phyloP scores from a whole-genome alignment of 2,888 invertebrate species.

The Galeopsomyia nigrocyanea region DNA sequence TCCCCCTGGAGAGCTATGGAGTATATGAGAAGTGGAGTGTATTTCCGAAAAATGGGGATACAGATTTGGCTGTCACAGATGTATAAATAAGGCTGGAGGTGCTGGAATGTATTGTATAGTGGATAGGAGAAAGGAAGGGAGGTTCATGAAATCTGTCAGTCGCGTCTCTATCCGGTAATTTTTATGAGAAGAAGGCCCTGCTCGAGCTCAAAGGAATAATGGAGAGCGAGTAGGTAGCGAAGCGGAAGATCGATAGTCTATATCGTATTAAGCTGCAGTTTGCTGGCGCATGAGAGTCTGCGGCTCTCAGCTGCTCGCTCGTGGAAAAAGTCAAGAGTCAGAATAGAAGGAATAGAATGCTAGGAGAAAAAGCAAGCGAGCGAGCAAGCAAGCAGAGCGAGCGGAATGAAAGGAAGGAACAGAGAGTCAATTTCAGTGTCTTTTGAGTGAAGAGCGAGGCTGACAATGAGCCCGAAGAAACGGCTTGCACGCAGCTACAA shows the following conservation, averaged over 20 bases:
- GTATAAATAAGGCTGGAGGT: no score
- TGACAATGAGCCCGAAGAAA: slow-evolving; percentile 64
- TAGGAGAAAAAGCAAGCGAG: no score
- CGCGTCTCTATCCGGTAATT: slow-evolving; percentile 20
- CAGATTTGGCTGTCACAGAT: no score
- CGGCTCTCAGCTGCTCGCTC: slow-evolving; percentile 44
- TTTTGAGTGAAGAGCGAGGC: slow-evolving; percentile 53
- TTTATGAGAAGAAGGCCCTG: slow-evolving; percentile 13
- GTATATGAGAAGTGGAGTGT: no score
- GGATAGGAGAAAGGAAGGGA: no score
- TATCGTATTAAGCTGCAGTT: slow-evolving; percentile 26
- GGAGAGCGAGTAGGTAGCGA: background rate
- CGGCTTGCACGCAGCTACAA: slow-evolving; percentile 51
- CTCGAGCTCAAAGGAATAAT: background rate
- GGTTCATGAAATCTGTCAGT: background rate
- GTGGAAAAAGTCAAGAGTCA: slow-evolving; percentile 28
- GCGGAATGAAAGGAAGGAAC: background rate
- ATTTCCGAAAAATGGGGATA: no score
- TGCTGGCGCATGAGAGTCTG: background rate
- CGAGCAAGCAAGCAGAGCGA: no score
- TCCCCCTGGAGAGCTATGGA: no score
- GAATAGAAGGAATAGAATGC: no score
- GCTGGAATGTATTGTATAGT: no score
- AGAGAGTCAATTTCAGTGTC: slow-evolving; percentile 68
- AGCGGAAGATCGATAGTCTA: slow-evolving; percentile 43